A percentile compares a stretch with the other conserved stretches of the same genome.
Evolutionary conservation across 2,113 vertebrate species (phyloP).

Genomic region (Myrmecobius fasciatus): DNA sequence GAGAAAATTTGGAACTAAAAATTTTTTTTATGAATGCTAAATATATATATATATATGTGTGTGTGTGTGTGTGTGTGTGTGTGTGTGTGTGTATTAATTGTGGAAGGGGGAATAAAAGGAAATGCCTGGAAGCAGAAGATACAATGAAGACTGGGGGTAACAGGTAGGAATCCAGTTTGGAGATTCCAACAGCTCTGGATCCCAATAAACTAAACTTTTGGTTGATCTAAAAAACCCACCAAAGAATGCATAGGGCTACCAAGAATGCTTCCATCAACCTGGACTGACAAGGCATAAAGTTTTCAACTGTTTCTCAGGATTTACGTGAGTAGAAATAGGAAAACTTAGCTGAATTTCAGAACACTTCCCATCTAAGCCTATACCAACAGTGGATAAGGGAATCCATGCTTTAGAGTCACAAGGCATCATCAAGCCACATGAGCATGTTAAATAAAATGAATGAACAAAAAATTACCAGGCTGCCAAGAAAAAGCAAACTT

Average conservation of each 20-base stretch:
- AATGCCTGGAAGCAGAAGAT: no score
- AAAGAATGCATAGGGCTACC: neutral
- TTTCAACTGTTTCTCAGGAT: neutral
- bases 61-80: no score
- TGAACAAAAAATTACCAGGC: neutral
- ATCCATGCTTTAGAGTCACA: neutral
- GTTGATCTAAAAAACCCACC: neutral
- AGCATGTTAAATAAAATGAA: neutral
- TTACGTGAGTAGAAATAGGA: neutral
- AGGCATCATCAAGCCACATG: neutral
- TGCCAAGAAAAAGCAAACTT: neutral
- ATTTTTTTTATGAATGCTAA: no score
- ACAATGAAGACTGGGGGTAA: neutral
- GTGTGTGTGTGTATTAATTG: no score
- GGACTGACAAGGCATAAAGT: neutral
- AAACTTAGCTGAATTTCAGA: neutral
- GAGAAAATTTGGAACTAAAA: no score
- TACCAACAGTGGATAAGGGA: neutral
- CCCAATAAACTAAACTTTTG: neutral
- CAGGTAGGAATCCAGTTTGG: neutral
- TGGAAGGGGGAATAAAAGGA: no score
- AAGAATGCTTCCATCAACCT: neutral
- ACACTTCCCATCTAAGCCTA: neutral
- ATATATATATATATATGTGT: no score
- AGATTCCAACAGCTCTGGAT: neutral